Percentiles rank a stretch among this genome's conserved stretches.
These are phyloP conservation scores for Apis mellifera DNA, from an alignment of 1,140 invertebrate species.

Conservation along the genomic window DNA sequence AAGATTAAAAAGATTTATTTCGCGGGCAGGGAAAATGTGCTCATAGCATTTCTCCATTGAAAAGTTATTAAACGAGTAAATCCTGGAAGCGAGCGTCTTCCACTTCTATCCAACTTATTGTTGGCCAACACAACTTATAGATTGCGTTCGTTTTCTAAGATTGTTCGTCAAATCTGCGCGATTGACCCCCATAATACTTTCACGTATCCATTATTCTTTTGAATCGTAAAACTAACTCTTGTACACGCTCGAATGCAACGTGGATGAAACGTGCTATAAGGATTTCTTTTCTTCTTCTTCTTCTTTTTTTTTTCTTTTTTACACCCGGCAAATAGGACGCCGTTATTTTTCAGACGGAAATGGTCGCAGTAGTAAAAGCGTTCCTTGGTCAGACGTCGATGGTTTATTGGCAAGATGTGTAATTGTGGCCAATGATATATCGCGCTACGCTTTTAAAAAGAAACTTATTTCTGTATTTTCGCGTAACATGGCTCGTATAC, in stretches of 20 bases:
- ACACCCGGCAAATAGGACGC: background rate
- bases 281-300: background rate
- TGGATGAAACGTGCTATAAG: slow-evolving; percentile 10
- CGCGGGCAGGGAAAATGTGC: no score
- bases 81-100: no score
- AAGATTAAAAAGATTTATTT: no score
- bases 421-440: no score
- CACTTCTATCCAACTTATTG: no score
- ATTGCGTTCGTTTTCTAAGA: background rate
- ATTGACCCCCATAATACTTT: slow-evolving; percentile 18
- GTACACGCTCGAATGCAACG: background rate
- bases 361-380: slow-evolving; percentile 57
- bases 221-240: background rate
- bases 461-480: background rate
- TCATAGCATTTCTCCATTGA: no score
- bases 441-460: background rate
- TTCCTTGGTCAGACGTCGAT: slow-evolving; percentile 48
- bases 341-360: slow-evolving; percentile 15
- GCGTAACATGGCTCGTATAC: background rate
- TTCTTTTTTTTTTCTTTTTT: background rate
- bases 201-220: background rate
- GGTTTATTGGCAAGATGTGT: slow-evolving; percentile 18
- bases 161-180: background rate
- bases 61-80: no score
- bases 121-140: slow-evolving; percentile 2